Base-by-base conservation (phyloP, 2,888 invertebrate genomes). In the Mesorhabditis belari region DNA sequence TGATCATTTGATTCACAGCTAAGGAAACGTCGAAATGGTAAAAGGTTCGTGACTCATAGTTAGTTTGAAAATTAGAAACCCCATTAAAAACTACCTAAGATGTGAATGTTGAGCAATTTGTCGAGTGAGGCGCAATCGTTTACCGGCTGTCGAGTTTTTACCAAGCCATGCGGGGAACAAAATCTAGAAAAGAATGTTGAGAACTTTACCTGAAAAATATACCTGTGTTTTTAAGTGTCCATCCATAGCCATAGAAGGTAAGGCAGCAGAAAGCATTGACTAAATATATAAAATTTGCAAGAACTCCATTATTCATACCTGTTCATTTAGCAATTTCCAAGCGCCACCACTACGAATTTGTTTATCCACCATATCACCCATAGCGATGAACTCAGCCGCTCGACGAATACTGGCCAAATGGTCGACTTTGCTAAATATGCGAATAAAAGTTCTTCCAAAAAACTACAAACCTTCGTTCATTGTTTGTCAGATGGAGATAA, bases 161-260 rank as follows among this genome's bases (percentile, higher is more conserved):
- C 98, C 98, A 58, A 98, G 87, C 95, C 96, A 98, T 49, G 87
- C 85, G 2, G 98, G 98, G 83, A 98, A 98, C 79, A 89, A 88
- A 23, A 35, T 35, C 44, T 35, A 35, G n/a, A 93, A 89, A 85
- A 89, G 89, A 0, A 87, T 87, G 0, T 86, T 84, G 62, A n/a
- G 23, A 9, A 51, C 9, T 19, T 23, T 2, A n/a, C 19, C n/a
- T 19, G 9, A 1, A 17, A 51, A n/a, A 23, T 9, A 35, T 35
- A 72, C 55, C 66, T 62, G 64, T 12, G 61, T 62, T 12, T 56
- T 66, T 57, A 93, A 82, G 77, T 88, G 86, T 3, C 96, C 96
- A 26, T 88, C 86, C 87, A 96, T 87, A 59, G 87, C 85, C 74
- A 89, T 87, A 0, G 95, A 93, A 0, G 96, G 96, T 60, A 95